Conservation (phyloP, 2,888 invertebrate species). For the Lasioglossum villosulum region DNA sequence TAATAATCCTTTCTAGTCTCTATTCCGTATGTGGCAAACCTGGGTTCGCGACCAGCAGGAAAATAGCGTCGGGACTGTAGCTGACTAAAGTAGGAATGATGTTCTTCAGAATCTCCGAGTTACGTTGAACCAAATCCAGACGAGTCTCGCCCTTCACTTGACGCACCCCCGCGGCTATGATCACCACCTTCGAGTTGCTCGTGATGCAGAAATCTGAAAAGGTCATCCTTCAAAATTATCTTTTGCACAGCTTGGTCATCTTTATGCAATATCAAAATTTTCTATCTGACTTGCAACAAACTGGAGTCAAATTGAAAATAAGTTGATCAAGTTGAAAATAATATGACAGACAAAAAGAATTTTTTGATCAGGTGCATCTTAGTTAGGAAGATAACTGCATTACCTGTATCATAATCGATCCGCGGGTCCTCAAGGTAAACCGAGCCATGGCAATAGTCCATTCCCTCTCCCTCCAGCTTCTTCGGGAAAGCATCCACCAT, state of each 20-base stretch:
- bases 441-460: conserved; percentile 87
- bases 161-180: conserved; percentile 87
- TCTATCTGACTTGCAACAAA: no score
- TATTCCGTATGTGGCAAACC: conserved; percentile 72
- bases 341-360: no score
- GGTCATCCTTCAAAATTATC: neutral
- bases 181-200: conserved; percentile 85
- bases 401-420: conserved; percentile 87
- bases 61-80: conserved; percentile 86
- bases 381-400: neutral
- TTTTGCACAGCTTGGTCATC: no score
- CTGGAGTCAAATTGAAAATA: no score
- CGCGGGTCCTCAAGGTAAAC: conserved; percentile 86
- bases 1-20: neutral
- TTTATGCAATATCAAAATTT: no score
- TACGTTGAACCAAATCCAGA: conserved; percentile 85
- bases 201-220: conserved; percentile 85
- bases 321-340: no score
- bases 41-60: conserved; percentile 86
- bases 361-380: no score
- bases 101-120: conserved; percentile 85
- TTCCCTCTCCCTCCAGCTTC: conserved; percentile 87
- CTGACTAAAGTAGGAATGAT: conserved; percentile 86
- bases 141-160: conserved; percentile 86
- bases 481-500: conserved; percentile 87